phyloP scores from a whole-genome alignment of 2,888 invertebrate species.

The Hirudinaria manillensis region DNA sequence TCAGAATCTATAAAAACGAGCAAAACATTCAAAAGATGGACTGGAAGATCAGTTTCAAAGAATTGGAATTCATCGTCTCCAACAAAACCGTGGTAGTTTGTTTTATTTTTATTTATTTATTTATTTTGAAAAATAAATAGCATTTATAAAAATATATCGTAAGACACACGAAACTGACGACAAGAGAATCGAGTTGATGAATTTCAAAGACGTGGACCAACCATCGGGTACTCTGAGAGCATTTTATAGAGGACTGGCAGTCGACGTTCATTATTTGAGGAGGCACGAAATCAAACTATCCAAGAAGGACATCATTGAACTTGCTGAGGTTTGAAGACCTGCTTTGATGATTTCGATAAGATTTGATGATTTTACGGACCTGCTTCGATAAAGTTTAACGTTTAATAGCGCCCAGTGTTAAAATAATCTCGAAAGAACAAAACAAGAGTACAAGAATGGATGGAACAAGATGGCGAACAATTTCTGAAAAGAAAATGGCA shows the following conservation, averaged over 20 bases:
- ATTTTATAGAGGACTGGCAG: background rate
- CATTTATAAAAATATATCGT: no score
- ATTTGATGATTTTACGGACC: background rate
- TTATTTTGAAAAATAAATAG: no score
- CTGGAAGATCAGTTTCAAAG: constrained; percentile 13
- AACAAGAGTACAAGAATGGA: no score
- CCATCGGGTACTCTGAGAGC: constrained; percentile 4
- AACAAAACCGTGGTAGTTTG: background rate
- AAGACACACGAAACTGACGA: background rate
- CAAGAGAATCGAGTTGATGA: constrained; percentile 3
- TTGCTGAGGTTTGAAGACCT: constrained; percentile 5
- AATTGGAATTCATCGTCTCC: constrained; percentile 13
- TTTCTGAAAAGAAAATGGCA: no score
- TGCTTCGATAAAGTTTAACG: background rate
- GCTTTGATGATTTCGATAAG: background rate
- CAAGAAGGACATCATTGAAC: constrained; percentile 19
- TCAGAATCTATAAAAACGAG: constrained; percentile 19
- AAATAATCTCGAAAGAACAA: no score
- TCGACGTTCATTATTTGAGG: constrained; percentile 8
- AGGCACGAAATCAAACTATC: constrained; percentile 10
- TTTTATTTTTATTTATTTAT: no score
- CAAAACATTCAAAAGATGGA: constrained; percentile 15
- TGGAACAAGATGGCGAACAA: no score
- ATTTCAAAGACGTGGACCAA: background rate
- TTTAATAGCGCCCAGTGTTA: background rate